These are phyloP conservation scores for Haemorhous mexicanus DNA, from an alignment of 2,113 vertebrate species.

Conservation along the genomic window DNA sequence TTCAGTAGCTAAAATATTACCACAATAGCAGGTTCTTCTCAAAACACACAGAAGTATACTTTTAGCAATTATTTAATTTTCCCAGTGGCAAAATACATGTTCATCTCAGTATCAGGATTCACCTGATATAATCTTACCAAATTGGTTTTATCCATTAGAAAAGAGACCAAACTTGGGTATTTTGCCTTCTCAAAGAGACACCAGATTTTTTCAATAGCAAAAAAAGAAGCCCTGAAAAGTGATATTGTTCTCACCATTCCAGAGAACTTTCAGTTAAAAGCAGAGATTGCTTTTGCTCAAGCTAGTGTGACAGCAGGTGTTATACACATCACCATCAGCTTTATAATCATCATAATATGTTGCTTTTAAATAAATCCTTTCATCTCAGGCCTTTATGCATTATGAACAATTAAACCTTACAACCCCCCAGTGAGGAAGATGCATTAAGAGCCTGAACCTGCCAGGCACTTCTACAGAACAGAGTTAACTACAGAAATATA, in stretches of 20 bases:
- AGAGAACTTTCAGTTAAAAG: neutral
- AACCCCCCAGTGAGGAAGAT: neutral
- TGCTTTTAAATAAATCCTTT: conserved; percentile 50
- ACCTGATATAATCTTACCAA: neutral
- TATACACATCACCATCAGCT: neutral
- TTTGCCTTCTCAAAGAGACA: neutral
- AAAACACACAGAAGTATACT: neutral
- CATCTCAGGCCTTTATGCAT: conserved; percentile 1
- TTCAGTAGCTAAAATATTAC: neutral
- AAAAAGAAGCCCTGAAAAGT: neutral
- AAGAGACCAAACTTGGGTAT: neutral
- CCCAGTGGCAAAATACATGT: neutral
- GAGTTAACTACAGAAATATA: conserved; percentile 34
- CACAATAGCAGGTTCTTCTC: neutral
- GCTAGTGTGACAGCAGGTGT: conserved; percentile 44
- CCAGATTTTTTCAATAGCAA: neutral
- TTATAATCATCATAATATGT: neutral
- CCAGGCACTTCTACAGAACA: neutral
- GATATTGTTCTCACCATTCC: neutral
- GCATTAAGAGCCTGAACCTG: conserved; percentile 19
- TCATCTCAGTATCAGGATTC: neutral
- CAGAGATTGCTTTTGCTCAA: conserved; percentile 1
- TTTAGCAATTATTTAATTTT: neutral
- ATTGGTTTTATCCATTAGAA: neutral
- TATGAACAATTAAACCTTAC: conserved; percentile 54